Percentiles rank a stretch among this genome's conserved stretches.
Evolutionary conservation across 2,888 invertebrate genomes (phyloP).

Genomic region (Sesamia inferens): DNA sequence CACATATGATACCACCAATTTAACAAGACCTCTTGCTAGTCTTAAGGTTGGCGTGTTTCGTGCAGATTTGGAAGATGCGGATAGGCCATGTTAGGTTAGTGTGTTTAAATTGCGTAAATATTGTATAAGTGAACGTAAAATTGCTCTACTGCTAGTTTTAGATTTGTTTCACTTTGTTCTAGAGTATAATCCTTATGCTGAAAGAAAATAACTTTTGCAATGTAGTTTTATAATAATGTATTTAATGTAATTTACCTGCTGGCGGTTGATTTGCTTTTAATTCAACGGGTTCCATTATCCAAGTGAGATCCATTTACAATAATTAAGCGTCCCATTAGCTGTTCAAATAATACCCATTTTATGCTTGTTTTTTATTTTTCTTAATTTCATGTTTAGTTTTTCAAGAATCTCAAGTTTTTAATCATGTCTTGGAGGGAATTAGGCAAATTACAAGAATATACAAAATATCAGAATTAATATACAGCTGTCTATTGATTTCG

Average conservation of each 20-base stretch:
- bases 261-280: too few species aligned
- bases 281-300: too few species aligned
- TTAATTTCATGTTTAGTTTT: too few species aligned
- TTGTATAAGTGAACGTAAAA: constrained; percentile 73
- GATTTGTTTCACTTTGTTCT: constrained; percentile 39
- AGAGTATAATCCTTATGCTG: not conserved
- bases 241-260: not conserved
- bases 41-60: not conserved
- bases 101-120: constrained; percentile 72
- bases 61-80: constrained; percentile 23
- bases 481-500: not conserved
- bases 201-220: too few species aligned
- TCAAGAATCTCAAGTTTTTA: too few species aligned
- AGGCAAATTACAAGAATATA: not conserved
- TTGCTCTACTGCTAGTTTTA: constrained; percentile 57
- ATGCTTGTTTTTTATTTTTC: too few species aligned
- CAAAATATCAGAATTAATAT: too few species aligned
- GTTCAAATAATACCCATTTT: too few species aligned
- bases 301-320: too few species aligned
- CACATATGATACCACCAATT: constrained; percentile 51
- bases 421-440: too few species aligned
- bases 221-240: not conserved
- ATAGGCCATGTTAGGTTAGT: constrained; percentile 65
- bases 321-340: too few species aligned
- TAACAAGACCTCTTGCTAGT: constrained; percentile 56